These are phyloP conservation scores for Drosophila differens DNA, from an alignment of 2,888 invertebrate species.

Conservation along the genomic window DNA sequence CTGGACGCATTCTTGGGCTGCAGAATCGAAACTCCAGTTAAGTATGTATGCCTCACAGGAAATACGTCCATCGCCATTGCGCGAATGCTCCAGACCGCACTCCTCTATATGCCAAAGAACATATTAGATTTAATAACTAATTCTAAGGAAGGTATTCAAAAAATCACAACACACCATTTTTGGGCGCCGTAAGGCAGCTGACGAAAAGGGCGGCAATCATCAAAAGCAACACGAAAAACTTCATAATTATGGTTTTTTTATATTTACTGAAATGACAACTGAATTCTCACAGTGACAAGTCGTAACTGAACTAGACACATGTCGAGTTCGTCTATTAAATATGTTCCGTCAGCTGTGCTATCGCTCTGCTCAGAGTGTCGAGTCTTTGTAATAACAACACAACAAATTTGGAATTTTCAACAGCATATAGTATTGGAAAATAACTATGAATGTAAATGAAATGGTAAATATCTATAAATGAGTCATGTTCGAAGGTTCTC, in stretches of 20 bases:
- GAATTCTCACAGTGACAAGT: neutral
- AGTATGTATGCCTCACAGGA: slow-evolving; percentile 55
- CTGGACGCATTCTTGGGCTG: slow-evolving; percentile 45
- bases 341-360: neutral
- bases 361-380: neutral
- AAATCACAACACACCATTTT: slow-evolving; percentile 17
- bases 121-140: neutral
- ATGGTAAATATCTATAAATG: neutral
- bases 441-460: neutral
- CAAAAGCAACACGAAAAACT: slow-evolving; percentile 6
- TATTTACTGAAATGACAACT: neutral
- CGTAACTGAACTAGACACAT: neutral
- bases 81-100: slow-evolving; percentile 55
- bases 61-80: slow-evolving; percentile 47
- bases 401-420: neutral
- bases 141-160: neutral
- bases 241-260: neutral
- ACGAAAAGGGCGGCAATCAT: slow-evolving; percentile 1
- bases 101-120: slow-evolving; percentile 38
- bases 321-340: neutral
- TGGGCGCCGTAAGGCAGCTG: slow-evolving; percentile 1
- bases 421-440: neutral
- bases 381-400: neutral
- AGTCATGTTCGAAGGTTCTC: neutral
- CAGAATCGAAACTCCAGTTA: slow-evolving; percentile 54